Conservation (phyloP, 2,113 vertebrate species). For the Nibea coibor region DNA sequence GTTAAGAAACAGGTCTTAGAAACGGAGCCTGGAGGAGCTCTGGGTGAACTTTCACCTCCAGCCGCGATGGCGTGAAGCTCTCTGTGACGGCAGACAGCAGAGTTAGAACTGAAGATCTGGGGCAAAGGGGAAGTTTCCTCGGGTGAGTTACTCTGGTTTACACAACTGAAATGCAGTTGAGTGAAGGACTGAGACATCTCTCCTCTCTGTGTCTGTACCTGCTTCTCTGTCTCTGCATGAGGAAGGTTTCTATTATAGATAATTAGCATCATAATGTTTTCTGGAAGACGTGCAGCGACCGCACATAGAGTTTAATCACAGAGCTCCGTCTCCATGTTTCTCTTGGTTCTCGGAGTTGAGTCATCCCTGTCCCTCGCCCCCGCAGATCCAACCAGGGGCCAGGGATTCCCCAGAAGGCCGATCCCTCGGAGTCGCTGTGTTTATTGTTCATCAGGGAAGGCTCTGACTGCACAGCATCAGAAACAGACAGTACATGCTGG, state of each 20-base stretch:
- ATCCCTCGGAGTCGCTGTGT: conserved; percentile 65
- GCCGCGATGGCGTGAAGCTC: conserved; percentile 10
- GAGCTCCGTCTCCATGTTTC: conserved; percentile 46
- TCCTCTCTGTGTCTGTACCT: conserved; percentile 22
- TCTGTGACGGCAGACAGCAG: conserved; percentile 30
- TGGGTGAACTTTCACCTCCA: conserved; percentile 35
- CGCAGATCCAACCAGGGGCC: conserved; percentile 57
- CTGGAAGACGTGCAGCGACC: conserved; percentile 34
- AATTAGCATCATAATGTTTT: conserved; percentile 62
- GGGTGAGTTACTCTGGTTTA: conserved; percentile 4
- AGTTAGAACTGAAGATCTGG: conserved; percentile 8
- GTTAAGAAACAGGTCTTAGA: not conserved
- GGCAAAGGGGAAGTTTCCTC: conserved; percentile 29
- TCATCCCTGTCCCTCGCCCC: conserved; percentile 55
- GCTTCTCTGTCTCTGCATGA: conserved; percentile 18
- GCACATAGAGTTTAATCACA: conserved; percentile 62
- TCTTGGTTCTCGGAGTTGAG: conserved; percentile 39
- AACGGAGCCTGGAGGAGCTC: conserved; percentile 30
- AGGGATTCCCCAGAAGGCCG: conserved; percentile 76
- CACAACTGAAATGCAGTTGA: not conserved
- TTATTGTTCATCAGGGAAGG: conserved; percentile 71
- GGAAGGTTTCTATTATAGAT: conserved; percentile 59
- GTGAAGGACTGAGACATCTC: not conserved
- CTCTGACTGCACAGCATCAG: conserved; percentile 43
- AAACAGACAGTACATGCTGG: conserved; percentile 40